Evolutionary conservation across 2,797 vertebrate species (phyloP), one percentile per base, ranked within the genome.

Genomic region (Gymnopithys bicolor): DNA sequence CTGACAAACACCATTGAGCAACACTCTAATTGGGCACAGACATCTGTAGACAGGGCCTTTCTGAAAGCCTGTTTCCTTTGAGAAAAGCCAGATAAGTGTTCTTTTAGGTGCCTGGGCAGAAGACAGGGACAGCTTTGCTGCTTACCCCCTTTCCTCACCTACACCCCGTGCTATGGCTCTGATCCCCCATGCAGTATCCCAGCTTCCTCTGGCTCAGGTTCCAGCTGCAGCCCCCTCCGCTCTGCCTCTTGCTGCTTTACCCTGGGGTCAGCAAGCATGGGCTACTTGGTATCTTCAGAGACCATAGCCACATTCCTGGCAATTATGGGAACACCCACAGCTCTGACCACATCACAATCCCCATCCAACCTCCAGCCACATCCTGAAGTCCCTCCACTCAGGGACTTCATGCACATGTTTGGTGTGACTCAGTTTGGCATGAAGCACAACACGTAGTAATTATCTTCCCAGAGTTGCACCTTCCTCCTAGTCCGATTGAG

Each of bases 191-290:
- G 15, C 32, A 33, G 41, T 11, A 35, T 25, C 10, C 3, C 43
- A 51, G 32, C 30, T 62, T 75, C 28, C 58, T 59, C 35, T 22
- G 37, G 43, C 46, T 80, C 76, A 7, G 28, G 30, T 37, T 76
- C 41, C 70, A 66, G 43, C 30, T 59, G 37, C 46, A 87, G 18
- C 52, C 49, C 39, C 2, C 76, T 37, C 53, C 39, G 2, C 80
- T 37, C 43, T 51, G 23, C 41, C 58, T 41, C 49, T 32, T 66
- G n/a, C 24, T 78, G 58, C 48, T 67, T 67, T 27, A 49, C 21
- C 21, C 39, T 1, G 10, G 17, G n/a, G 27, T 73, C 37, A 56
- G 56, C 0, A 0, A 64, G 23, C 3, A 1, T 8, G 22, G 16
- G 30, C n/a, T 49, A 17, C 19, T 5, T 10, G 0, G 3, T 22